Evolutionary conservation across 2,888 invertebrate genomes (phyloP).

Genomic region (Seira musarum): DNA sequence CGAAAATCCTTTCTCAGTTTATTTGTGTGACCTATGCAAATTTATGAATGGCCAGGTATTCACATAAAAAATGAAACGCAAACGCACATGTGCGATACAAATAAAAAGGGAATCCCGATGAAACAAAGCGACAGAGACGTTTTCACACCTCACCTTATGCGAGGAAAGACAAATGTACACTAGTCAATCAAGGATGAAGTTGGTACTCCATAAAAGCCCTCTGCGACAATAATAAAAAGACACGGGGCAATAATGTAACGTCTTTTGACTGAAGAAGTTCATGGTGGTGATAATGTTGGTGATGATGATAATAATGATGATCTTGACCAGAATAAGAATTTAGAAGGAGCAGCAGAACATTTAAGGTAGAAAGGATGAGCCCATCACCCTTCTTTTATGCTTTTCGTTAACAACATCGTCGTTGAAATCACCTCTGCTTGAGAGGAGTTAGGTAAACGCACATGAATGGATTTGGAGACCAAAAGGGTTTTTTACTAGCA

Average conservation of each 20-base stretch:
- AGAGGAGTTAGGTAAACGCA: slow-evolving; percentile 16
- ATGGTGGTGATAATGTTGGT: not conserved
- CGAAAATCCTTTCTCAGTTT: too few species aligned
- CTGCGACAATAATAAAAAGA: slow-evolving; percentile 41
- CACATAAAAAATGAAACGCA: too few species aligned
- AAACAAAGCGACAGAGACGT: not conserved
- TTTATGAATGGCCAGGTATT: too few species aligned
- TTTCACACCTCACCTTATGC: slow-evolving; percentile 27
- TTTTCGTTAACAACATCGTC: slow-evolving; percentile 29
- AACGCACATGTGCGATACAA: too few species aligned
- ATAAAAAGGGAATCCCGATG: too few species aligned
- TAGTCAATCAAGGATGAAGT: slow-evolving; percentile 53
- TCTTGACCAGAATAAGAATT: slow-evolving; percentile 62
- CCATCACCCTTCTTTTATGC: slow-evolving; percentile 28
- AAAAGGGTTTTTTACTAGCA: too few species aligned
- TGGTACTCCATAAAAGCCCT: slow-evolving; percentile 49
- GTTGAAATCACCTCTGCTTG: slow-evolving; percentile 55
- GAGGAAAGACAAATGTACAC: slow-evolving; percentile 52
- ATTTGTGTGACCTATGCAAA: too few species aligned
- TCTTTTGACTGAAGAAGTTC: not conserved
- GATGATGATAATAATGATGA: slow-evolving; percentile 38
- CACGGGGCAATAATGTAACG: slow-evolving; percentile 8
- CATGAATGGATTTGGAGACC: slow-evolving; percentile 16
- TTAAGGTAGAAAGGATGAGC: slow-evolving; percentile 61
- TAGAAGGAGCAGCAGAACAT: slow-evolving; percentile 57